A percentile compares a stretch with the other conserved stretches of the same genome.
phyloP scores from a whole-genome alignment of 2,888 invertebrate genomes.

The Helobdella robusta region DNA sequence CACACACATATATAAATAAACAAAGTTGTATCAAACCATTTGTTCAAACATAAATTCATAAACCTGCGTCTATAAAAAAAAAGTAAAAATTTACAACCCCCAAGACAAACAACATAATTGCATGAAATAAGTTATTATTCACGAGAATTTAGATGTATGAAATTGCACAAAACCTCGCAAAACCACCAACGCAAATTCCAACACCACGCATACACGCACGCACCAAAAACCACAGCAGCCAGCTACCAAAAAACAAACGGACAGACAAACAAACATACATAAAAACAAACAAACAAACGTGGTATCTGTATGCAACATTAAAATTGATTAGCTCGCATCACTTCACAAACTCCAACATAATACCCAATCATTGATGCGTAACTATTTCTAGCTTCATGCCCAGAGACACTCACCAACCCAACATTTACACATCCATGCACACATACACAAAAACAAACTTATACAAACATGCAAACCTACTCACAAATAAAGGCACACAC shows the following conservation, averaged over 20 bases:
- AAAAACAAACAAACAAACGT: neutral
- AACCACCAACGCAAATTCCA: neutral
- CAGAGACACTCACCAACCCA: neutral
- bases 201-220: conserved; percentile 4
- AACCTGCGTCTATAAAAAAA: neutral
- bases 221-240: neutral
- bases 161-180: neutral
- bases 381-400: neutral
- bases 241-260: neutral
- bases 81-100: too few relatives aligned
- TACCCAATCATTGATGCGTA: neutral
- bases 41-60: neutral
- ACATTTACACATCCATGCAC: neutral
- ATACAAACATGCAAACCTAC: neutral
- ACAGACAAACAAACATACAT: neutral
- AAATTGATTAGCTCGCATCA: too few relatives aligned
- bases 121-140: too few relatives aligned
- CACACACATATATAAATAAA: conserved; percentile 1
- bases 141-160: neutral
- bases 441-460: neutral
- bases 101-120: too few relatives aligned
- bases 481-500: neutral
- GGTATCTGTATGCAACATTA: too few relatives aligned
- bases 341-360: too few relatives aligned
- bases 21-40: neutral